A percentile compares a stretch with the other conserved stretches of the same genome.
Evolutionary conservation across 2,888 invertebrate species (phyloP).

Genomic region (Andrena trimmerana): DNA sequence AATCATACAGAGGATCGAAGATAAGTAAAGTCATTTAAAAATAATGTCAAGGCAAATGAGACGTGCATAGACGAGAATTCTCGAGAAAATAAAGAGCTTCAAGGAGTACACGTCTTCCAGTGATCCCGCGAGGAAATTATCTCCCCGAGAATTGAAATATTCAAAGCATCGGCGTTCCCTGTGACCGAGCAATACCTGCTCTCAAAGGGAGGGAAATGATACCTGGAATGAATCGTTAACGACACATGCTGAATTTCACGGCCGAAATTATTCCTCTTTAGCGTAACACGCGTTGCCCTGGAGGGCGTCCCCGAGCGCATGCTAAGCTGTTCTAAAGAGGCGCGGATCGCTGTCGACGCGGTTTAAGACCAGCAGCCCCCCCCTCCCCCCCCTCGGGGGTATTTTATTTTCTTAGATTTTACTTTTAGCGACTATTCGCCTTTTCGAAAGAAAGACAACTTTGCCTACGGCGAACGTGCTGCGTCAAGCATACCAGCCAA

Average conservation of each 20-base stretch:
- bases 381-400: conserved; percentile 4
- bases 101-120: not conserved
- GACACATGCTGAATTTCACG: not conserved
- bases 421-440: conserved; percentile 64
- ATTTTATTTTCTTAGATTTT: conserved; percentile 52
- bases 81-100: not conserved
- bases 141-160: conserved; percentile 8
- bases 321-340: not conserved
- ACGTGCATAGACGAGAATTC: no score
- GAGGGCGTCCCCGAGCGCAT: not conserved
- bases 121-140: not conserved
- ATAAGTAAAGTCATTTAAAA: no score
- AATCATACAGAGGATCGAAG: no score
- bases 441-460: conserved; percentile 64
- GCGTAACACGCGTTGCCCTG: not conserved
- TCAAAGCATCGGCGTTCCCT: conserved; percentile 5
- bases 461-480: conserved; percentile 61
- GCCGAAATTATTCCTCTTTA: conserved; percentile 9
- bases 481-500: conserved; percentile 60
- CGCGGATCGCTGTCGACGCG: not conserved
- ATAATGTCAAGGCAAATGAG: no score
- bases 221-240: not conserved
- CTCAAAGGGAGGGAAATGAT: not conserved
- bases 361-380: not conserved
- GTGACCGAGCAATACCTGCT: not conserved